Base-by-base conservation (phyloP, 2,113 vertebrate genomes). In the Cyrtonyx montezumae region DNA sequence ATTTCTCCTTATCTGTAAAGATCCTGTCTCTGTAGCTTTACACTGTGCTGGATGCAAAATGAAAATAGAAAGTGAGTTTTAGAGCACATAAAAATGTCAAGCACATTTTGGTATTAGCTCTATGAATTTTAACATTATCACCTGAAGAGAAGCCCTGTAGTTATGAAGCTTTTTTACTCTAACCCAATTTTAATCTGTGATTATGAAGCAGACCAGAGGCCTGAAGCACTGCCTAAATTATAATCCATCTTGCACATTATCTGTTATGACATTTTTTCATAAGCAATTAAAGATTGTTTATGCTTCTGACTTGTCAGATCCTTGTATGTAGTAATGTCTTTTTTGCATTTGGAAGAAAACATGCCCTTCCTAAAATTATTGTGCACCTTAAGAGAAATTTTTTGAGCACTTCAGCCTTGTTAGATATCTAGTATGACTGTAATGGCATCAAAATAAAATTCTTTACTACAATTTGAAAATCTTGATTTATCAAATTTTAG, bases 261-360 rank as follows among this genome's bases (percentile, higher is more conserved):
- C 36, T 83, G 73, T 67, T 93, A 75, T 67, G 83, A 83, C 68
- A 84, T 77, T 83, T 92, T 88, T 49, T 73, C 49, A 86, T 45
- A 85, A 42, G 73, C 79, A 93, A 74, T 83, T 86, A 90, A 91
- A 79, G 53, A 85, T 79, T 83, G 55, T 83, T 95, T 88, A 86
- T 80, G 86, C 32, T 80, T 46, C 71, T 49, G 28, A 88, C 32
- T 93, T 88, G 55, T 77, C 79, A 88, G 55, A 63, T 93, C 34
- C 83, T 70, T 88, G 32, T 90, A 88, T 0, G 1, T 11, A 13
- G 8, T 15, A 80, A 55, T 32, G 26, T 20, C 9, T 48, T 43
- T 61, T 79, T 75, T 59, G 2, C 6, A 19, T 94, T 83, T 56
- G 42, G 34, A 84, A 88, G 45, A 77, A 93, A 88, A 77, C 11